Base-by-base conservation (phyloP, 1,140 invertebrate genomes). In the Latrodectus geometricus region DNA sequence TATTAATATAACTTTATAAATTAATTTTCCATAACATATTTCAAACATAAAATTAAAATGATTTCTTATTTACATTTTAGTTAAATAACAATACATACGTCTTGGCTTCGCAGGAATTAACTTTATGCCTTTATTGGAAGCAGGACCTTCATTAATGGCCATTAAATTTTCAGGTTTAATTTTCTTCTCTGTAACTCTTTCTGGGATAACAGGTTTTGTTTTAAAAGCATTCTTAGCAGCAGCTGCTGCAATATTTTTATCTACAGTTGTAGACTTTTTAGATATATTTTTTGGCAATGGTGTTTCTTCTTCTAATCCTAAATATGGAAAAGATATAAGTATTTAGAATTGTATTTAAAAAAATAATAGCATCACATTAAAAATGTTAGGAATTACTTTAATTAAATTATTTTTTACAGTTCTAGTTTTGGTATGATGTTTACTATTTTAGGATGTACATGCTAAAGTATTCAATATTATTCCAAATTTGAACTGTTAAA, bases 21-120 rank as follows among this genome's bases (percentile, higher is more conserved):
- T 35, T 5, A 35, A 35, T 35, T 3, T 35, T 35, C 35, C 35
- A 35, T 35, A 35, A 35, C 5, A 35, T 35, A 35, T 5, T 35
- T 35, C 5, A 35, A 35, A 35, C 5, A 35, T 35, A 35, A 35
- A 35, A 35, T 35, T 35, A 35, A 35, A 35, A 35, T n/a, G n/a
- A n/a, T 35, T 35, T 35, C 35, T 3, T 35, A 35, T 35, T 35
- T 5, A 35, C n/a, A 35, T 35, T 35, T 35, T 35, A 61, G 54
- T 4, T 74, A 50, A 35, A 78, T 78, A 48, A 61, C 20, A 14
- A 93, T 92, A 95, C 96, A 96, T 94, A 97, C 96, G 95, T 94
- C 96, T 96, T 87, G 95, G 95, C 93, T 96, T 96, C 86, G 95
- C 93, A 88, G 96, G 94, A 89, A 96, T 96, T 69, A 96, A 91